phyloP scores from a whole-genome alignment of 1,140 invertebrate species.

The Ericerus pela region DNA sequence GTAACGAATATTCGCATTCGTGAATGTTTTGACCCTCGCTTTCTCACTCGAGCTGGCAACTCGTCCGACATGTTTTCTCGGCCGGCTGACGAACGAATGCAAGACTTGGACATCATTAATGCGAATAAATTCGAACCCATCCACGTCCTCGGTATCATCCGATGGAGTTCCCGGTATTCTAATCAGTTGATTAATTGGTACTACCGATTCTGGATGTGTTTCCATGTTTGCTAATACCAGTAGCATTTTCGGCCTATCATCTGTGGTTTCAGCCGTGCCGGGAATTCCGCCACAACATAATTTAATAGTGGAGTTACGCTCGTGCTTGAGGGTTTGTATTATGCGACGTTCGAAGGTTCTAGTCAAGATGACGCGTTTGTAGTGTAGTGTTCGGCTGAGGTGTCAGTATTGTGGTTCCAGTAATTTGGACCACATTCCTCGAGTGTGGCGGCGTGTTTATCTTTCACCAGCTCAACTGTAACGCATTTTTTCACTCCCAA shows the following conservation, averaged over 20 bases:
- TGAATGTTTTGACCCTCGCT: no score
- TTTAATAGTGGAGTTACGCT: constrained; percentile 18
- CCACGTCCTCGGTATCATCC: constrained; percentile 13
- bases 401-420: no score
- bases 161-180: constrained; percentile 20
- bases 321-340: no score
- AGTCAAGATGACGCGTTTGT: no score
- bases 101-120: constrained; percentile 20
- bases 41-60: no score
- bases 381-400: no score
- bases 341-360: no score
- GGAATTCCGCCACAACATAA: constrained; percentile 21
- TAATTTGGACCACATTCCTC: no score
- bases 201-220: constrained; percentile 19
- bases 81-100: constrained; percentile 21
- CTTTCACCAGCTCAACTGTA: no score
- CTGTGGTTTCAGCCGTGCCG: constrained; percentile 18
- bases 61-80: constrained; percentile 18
- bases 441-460: no score
- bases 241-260: constrained; percentile 16
- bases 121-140: constrained; percentile 19
- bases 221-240: constrained; percentile 14
- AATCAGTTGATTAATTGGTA: constrained; percentile 20
- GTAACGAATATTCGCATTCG: no score
- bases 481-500: no score